These are phyloP conservation scores for Miltochrista miniata DNA, from an alignment of 2,888 invertebrate genomes.

Conservation along the genomic window DNA sequence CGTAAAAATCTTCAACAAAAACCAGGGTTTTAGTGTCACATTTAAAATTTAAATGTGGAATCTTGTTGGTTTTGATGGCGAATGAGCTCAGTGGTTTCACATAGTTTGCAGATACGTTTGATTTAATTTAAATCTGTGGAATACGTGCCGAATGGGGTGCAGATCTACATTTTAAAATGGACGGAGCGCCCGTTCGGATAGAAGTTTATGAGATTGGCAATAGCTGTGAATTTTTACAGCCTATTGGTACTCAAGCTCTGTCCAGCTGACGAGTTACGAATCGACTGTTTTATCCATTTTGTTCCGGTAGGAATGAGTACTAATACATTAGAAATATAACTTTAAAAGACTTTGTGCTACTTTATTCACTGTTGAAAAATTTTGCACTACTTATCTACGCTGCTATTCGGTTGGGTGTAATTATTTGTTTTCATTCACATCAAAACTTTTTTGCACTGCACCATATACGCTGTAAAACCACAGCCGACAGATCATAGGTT, in stretches of 20 bases:
- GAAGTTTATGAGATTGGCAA: constrained; percentile 9
- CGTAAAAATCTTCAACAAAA: constrained; percentile 20
- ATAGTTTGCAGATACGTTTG: constrained; percentile 29
- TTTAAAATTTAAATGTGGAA: constrained; percentile 45
- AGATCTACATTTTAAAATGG: constrained; percentile 20
- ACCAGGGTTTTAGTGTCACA: constrained; percentile 29
- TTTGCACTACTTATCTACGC: too few relatives aligned
- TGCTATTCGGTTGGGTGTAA: too few relatives aligned
- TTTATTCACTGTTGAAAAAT: too few relatives aligned
- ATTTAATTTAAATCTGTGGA: constrained; percentile 29
- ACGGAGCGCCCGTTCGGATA: constrained; percentile 10
- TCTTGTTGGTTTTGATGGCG: constrained; percentile 34
- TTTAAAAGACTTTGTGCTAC: too few relatives aligned
- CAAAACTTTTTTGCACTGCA: too few relatives aligned
- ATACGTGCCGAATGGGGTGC: constrained; percentile 17
- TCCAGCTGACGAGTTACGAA: constrained; percentile 6
- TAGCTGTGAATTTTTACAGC: constrained; percentile 8
- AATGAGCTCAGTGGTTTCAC: constrained; percentile 23
- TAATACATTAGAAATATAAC: too few relatives aligned
- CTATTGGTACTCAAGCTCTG: constrained; percentile 1
- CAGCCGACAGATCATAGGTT: too few relatives aligned
- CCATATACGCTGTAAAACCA: too few relatives aligned
- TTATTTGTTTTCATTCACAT: too few relatives aligned
- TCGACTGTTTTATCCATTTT: constrained; percentile 3
- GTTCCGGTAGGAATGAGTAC: too few relatives aligned